Evolutionary conservation across 2,797 vertebrate genomes (phyloP).

Genomic region (Orientallactaga sibirica): DNA sequence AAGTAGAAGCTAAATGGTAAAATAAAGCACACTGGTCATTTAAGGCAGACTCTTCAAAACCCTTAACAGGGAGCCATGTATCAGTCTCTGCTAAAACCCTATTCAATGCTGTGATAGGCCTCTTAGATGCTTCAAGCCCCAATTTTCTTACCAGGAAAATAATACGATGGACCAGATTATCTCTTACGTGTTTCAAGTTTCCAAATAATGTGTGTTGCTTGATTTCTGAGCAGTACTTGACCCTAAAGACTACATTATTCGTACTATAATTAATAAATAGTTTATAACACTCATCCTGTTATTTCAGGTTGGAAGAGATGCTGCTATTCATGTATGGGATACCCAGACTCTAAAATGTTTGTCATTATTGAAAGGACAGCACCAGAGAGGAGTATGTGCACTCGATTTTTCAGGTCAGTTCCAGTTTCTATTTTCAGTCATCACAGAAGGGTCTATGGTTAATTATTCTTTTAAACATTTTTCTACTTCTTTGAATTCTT

Average conservation of each 20-base stretch:
- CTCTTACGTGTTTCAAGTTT: not conserved
- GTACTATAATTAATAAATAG: not conserved
- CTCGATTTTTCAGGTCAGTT: constrained; percentile 96
- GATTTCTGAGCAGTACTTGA: not conserved
- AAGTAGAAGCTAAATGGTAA: not conserved
- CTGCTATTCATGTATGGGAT: constrained; percentile 97
- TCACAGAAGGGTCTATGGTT: not conserved
- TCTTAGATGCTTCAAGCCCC: not conserved
- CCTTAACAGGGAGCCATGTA: not conserved
- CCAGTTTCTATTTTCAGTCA: not conserved
- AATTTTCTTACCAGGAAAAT: constrained; percentile 25
- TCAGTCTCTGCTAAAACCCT: not conserved
- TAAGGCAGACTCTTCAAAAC: not conserved
- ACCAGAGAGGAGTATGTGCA: constrained; percentile 95
- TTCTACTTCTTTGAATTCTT: not conserved
- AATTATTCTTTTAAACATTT: not conserved
- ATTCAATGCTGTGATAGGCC: not conserved
- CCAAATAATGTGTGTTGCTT: not conserved
- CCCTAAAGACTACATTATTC: not conserved
- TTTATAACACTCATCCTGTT: constrained; percentile 65
- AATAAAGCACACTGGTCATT: not conserved
- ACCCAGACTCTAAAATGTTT: constrained; percentile 95
- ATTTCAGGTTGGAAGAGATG: constrained; percentile 95
- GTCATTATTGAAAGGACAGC: constrained; percentile 95
- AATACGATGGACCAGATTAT: not conserved